Percentiles rank a stretch among this genome's conserved stretches.
Evolutionary conservation across 2,113 vertebrate species (phyloP).

Genomic region (Nettapus auritus): DNA sequence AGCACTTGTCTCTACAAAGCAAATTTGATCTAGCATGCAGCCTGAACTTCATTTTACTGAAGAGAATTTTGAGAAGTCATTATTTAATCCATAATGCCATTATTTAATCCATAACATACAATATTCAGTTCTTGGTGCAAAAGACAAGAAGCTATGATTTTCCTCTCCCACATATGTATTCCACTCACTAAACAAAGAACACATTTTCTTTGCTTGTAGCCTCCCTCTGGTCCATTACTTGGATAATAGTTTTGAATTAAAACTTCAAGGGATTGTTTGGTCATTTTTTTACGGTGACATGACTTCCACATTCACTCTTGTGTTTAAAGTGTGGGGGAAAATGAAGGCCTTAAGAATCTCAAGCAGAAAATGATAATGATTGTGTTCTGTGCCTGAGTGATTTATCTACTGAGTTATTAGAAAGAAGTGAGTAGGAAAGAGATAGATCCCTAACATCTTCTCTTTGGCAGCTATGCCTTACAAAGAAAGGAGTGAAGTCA

Average conservation of each 20-base stretch:
- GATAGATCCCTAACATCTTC: rapidly evolving
- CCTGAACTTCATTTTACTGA: background rate
- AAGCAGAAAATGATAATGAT: background rate
- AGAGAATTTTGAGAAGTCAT: background rate
- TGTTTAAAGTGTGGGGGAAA: background rate
- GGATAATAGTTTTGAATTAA: background rate
- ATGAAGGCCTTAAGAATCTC: background rate
- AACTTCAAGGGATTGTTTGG: background rate
- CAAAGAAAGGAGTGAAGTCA: background rate
- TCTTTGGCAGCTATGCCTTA: background rate
- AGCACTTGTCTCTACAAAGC: background rate
- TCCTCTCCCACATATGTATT: background rate
- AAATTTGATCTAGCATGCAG: background rate
- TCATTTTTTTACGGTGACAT: background rate
- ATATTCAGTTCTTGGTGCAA: background rate
- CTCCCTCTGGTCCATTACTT: background rate
- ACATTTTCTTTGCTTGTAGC: background rate
- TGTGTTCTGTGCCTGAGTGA: background rate
- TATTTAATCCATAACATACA: background rate
- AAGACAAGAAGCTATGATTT: background rate
- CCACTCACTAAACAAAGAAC: background rate
- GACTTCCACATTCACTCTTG: background rate
- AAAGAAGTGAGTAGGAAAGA: background rate
- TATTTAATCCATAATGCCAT: background rate
- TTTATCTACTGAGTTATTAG: background rate